phyloP scores from a whole-genome alignment of 2,797 vertebrate genomes.

The Crocidura indochinensis region DNA sequence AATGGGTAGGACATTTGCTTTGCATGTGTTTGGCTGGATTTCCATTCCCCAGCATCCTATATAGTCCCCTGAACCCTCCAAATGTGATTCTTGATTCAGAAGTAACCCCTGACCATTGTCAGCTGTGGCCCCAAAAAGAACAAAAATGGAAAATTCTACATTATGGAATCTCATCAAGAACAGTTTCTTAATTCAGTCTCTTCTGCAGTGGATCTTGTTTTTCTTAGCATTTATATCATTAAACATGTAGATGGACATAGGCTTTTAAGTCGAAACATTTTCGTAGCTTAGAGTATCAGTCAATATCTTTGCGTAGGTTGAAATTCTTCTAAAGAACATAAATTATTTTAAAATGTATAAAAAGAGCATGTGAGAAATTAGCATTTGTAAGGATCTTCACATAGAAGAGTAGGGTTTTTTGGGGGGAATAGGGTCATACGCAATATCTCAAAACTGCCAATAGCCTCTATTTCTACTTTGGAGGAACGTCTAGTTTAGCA shows the following conservation, averaged over 20 bases:
- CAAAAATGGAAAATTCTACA: not conserved
- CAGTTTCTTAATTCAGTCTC: not conserved
- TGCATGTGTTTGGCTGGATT: too few relatives aligned
- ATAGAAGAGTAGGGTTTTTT: not conserved
- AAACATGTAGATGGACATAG: not conserved
- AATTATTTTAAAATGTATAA: not conserved
- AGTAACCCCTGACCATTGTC: too few relatives aligned
- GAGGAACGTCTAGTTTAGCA: not conserved
- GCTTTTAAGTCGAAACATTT: not conserved
- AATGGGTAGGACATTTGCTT: too few relatives aligned
- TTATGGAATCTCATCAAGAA: not conserved
- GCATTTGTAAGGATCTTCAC: not conserved
- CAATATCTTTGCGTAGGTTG: not conserved
- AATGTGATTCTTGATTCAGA: too few relatives aligned
- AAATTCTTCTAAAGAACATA: not conserved
- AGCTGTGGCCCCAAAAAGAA: too few relatives aligned
- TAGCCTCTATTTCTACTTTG: not conserved
- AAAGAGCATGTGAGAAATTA: constrained; percentile 1
- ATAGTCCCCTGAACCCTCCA: too few relatives aligned
- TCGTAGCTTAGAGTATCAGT: not conserved
- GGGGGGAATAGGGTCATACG: not conserved
- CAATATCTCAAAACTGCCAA: not conserved
- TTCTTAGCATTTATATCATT: not conserved
- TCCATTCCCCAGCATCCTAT: too few relatives aligned
- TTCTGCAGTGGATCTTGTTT: not conserved